Percentiles rank a stretch among this genome's conserved stretches.
Conservation (phyloP, 1,140 invertebrate species). For the Dreissena polymorpha region DNA sequence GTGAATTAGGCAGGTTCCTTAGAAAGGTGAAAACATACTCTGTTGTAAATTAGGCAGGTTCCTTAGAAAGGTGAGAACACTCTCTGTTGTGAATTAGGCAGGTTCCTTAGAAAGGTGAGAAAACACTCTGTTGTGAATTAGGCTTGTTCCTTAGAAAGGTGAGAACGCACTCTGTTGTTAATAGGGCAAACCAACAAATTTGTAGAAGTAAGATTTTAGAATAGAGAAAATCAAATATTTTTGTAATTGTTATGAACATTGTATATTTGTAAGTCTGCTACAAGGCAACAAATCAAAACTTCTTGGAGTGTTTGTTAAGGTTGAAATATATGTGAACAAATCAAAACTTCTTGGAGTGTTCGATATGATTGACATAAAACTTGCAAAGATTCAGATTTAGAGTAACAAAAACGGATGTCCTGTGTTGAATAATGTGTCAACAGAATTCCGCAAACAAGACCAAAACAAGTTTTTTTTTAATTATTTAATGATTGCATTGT, state of each 20-base stretch:
- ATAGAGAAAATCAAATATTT: background rate
- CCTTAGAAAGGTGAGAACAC: conserved; percentile 35
- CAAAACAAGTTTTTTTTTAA: too few species aligned
- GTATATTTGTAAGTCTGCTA: background rate
- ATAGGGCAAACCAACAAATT: background rate
- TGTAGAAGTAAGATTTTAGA: background rate
- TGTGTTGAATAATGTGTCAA: too few species aligned
- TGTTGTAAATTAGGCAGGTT: background rate
- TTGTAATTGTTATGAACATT: background rate
- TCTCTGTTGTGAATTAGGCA: background rate
- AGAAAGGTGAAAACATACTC: conserved; percentile 27
- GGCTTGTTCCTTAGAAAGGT: background rate
- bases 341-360: too few species aligned
- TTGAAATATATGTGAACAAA: too few species aligned
- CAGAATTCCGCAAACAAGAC: too few species aligned
- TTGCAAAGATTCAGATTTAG: too few species aligned
- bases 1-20: background rate
- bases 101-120: conserved; percentile 37
- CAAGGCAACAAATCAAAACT: background rate
- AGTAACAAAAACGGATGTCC: too few species aligned
- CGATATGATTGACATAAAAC: too few species aligned
- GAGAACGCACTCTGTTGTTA: too few species aligned
- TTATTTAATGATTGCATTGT: too few species aligned
- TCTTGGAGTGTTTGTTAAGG: too few species aligned
- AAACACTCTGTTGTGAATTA: background rate